Percentiles rank a stretch among this genome's conserved stretches.
Conservation (phyloP, 2,888 invertebrate genomes). For the Pimpla rufipes region DNA sequence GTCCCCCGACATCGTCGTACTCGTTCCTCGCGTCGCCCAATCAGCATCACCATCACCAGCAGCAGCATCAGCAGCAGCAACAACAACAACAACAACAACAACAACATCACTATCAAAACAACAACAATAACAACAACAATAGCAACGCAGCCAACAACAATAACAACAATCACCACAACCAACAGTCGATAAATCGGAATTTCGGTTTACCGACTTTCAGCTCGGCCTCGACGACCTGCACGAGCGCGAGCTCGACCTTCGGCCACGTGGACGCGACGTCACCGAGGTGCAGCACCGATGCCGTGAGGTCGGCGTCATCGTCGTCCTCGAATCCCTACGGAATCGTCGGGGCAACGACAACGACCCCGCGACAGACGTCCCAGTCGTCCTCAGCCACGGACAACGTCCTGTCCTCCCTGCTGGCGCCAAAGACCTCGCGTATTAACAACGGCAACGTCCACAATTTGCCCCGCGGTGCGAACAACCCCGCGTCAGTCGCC, state of each 20-base stretch:
- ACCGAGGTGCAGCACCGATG: conserved; percentile 75
- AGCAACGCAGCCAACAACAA: conserved; percentile 66
- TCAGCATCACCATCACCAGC: conserved; percentile 44
- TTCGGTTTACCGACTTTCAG: conserved; percentile 64
- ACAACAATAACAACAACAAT: conserved; percentile 54
- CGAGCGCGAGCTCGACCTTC: conserved; percentile 75
- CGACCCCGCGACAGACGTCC: conserved; percentile 39
- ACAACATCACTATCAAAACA: conserved; percentile 59
- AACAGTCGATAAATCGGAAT: conserved; percentile 68
- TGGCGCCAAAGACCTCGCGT: conserved; percentile 73
- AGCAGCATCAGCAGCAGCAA: conserved; percentile 68
- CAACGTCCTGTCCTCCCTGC: conserved; percentile 74
- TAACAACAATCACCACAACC: conserved; percentile 60
- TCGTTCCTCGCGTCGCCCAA: conserved; percentile 67
- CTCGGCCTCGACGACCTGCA: conserved; percentile 70
- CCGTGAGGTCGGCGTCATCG: conserved; percentile 69
- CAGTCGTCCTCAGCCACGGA: conserved; percentile 61
- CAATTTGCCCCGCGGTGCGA: conserved; percentile 56
- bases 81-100: conserved; percentile 63
- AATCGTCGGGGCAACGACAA: conserved; percentile 59
- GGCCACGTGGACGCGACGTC: conserved; percentile 77
- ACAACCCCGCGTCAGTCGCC: conserved; percentile 57
- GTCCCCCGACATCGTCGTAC: conserved; percentile 63
- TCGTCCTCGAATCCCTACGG: conserved; percentile 67
- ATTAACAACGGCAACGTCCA: conserved; percentile 58